Conservation (phyloP, 2,888 invertebrate species). For the Pycnomerus fuliginosus region DNA sequence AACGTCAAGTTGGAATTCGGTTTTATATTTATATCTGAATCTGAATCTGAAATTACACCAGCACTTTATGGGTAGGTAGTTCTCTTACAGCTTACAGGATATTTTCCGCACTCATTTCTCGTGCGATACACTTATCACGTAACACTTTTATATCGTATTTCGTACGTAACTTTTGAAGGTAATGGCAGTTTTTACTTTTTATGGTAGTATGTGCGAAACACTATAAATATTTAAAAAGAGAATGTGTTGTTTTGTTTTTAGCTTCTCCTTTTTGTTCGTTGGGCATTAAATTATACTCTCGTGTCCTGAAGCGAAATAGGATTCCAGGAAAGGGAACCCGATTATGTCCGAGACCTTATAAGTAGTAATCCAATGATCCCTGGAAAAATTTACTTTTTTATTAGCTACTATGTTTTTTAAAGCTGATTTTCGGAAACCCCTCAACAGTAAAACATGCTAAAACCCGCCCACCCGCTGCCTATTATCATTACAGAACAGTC, state of each 20-base stretch:
- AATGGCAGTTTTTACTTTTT: slow-evolving; percentile 8
- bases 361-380: slow-evolving; percentile 41
- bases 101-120: slow-evolving; percentile 23
- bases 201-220: slow-evolving; percentile 3
- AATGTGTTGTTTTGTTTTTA: slow-evolving; percentile 26
- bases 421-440: slow-evolving; percentile 24
- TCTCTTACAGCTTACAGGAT: neutral
- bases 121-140: slow-evolving; percentile 25
- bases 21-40: no score
- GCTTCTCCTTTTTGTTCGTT: slow-evolving; percentile 29
- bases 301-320: slow-evolving; percentile 23
- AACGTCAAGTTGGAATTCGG: no score
- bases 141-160: slow-evolving; percentile 27
- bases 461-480: slow-evolving; percentile 12
- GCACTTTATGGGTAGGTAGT: slow-evolving; percentile 25
- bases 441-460: no score
- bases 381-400: slow-evolving; percentile 39
- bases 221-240: slow-evolving; percentile 16
- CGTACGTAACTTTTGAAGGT: no score
- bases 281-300: slow-evolving; percentile 29
- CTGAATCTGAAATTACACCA: slow-evolving; percentile 24
- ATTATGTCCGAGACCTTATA: slow-evolving; percentile 39
- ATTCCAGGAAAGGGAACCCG: no score
- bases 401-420: slow-evolving; percentile 33
- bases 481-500: slow-evolving; percentile 17